Evolutionary conservation across 2,113 vertebrate species (phyloP).

Genomic region (Willisornis vidua): DNA sequence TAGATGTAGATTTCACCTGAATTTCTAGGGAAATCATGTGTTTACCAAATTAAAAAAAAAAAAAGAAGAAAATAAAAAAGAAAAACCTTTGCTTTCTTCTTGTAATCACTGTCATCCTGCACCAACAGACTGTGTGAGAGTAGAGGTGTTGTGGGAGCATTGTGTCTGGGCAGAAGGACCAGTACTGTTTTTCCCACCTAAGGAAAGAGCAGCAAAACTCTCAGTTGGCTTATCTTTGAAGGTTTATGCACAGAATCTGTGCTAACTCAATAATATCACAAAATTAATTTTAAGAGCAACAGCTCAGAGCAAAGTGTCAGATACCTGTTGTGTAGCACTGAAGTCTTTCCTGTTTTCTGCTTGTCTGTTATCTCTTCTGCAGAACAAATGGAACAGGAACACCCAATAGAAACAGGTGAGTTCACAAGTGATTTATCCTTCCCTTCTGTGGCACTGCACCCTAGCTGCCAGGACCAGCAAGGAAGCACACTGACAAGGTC

Average conservation of each 20-base stretch:
- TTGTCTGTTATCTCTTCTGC: neutral
- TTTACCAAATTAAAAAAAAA: neutral
- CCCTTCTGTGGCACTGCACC: neutral
- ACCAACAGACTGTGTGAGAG: neutral
- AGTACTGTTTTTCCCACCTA: neutral
- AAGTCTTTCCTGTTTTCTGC: neutral
- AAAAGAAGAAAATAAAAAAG: neutral
- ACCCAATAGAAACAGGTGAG: neutral
- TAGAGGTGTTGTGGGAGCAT: rapidly evolving
- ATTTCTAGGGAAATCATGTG: neutral
- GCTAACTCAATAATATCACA: neutral
- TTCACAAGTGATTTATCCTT: rapidly evolving
- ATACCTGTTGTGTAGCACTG: neutral
- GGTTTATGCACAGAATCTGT: neutral
- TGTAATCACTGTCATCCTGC: neutral
- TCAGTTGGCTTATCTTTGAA: neutral
- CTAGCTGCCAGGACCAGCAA: rapidly evolving
- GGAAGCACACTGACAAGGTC: rapidly evolving
- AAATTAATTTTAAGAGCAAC: neutral
- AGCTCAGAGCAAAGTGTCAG: neutral
- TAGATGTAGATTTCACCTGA: neutral
- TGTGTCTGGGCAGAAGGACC: neutral
- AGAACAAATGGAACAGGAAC: neutral
- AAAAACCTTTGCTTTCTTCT: neutral
- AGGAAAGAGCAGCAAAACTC: neutral